Conservation (phyloP, 2,113 vertebrate genomes). For the Malurus melanocephalus region DNA sequence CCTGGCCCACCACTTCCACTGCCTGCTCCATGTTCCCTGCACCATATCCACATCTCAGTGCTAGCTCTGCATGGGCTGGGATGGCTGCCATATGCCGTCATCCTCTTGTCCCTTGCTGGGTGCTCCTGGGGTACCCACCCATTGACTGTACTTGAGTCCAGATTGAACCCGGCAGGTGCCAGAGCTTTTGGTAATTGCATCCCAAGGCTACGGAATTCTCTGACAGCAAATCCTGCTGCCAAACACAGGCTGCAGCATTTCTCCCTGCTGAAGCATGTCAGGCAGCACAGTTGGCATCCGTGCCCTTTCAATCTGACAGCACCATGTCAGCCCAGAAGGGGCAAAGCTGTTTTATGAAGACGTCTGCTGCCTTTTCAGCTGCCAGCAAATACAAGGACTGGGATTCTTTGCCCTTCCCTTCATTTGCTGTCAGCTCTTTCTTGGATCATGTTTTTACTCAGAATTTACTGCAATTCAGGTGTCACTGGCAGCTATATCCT, state of each 20-base stretch:
- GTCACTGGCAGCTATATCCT: not conserved
- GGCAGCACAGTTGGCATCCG: not conserved
- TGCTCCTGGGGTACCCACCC: not conserved
- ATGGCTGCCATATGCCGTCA: not conserved
- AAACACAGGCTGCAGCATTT: not conserved
- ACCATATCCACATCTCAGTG: not conserved
- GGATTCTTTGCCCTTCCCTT: not conserved
- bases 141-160: not conserved
- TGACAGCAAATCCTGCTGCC: not conserved
- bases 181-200: slow-evolving; percentile 31
- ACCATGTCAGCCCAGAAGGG: not conserved
- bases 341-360: not conserved
- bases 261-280: slow-evolving; percentile 18
- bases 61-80: fast-evolving
- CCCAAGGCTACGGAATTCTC: slow-evolving; percentile 16
- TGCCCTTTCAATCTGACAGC: slow-evolving; percentile 14
- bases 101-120: not conserved
- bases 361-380: not conserved
- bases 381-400: not conserved
- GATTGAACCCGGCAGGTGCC: not conserved
- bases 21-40: not conserved
- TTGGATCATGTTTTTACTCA: not conserved
- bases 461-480: not conserved
- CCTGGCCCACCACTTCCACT: not conserved
- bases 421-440: not conserved